Evolutionary conservation across 1,140 invertebrate genomes (phyloP).

Genomic region (Papilio dardanus): DNA sequence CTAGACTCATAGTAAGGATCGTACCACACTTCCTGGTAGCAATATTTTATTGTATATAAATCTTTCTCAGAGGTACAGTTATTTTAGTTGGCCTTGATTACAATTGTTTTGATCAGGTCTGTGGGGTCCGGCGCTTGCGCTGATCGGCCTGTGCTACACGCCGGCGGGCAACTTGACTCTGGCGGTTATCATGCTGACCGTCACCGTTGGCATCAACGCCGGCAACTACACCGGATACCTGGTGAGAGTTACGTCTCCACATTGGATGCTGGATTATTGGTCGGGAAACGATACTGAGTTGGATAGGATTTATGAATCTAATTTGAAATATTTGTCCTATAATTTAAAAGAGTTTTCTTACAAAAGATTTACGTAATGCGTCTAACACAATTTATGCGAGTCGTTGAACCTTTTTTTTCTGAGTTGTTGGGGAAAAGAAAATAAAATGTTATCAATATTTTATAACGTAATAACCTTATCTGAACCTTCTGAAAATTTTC

Average conservation of each 20-base stretch:
- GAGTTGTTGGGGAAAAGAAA: neutral
- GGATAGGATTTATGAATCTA: neutral
- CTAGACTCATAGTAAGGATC: too few species aligned
- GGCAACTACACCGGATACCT: constrained; percentile 85
- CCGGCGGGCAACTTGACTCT: constrained; percentile 64
- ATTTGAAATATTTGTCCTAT: neutral
- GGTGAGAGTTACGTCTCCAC: constrained; percentile 39
- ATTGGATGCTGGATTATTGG: neutral
- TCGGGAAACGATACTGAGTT: neutral
- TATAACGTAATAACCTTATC: constrained; percentile 12
- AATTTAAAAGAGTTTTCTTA: too few species aligned
- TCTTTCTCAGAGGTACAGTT: too few species aligned
- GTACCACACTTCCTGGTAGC: too few species aligned
- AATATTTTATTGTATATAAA: too few species aligned
- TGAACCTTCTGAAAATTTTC: neutral
- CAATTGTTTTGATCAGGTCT: constrained; percentile 63
- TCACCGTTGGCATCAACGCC: constrained; percentile 86
- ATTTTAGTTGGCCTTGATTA: too few species aligned
- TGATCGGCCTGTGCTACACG: constrained; percentile 82
- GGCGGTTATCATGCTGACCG: constrained; percentile 81
- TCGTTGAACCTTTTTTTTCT: neutral
- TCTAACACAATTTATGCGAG: neutral
- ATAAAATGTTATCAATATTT: constrained; percentile 16
- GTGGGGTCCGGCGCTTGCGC: constrained; percentile 79
- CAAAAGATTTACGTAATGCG: neutral